Base-by-base conservation (phyloP, 2,888 invertebrate genomes). In the Agapostemon virescens region DNA sequence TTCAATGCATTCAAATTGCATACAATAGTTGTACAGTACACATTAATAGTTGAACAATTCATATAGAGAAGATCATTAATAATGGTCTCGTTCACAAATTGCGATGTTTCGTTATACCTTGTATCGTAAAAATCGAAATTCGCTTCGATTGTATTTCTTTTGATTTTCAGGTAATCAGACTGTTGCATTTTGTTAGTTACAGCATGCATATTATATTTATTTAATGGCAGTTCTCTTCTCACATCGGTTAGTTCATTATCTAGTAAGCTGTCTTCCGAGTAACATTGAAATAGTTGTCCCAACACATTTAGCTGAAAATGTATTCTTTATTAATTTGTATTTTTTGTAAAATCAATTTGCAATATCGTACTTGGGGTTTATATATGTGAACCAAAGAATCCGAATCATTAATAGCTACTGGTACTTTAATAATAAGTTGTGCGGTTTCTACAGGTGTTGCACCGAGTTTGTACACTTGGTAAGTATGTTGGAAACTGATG, bases 391-490 rank as follows among this genome's bases (percentile, higher is more conserved):
- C 40, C 9, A 89, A 49, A 42, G 82, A 76, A 42, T 82, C 77
- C 20, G 67, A 77, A n/a, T 73, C 42, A 3, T 79, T 69, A 13
- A 82, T 64, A 38, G 72, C 71, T 9, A 78, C 81, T 17, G 91
- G 91, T 13, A 90, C 79, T 38, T 83, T 74, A 23, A 91, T 69
- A 6, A 66, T 58, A 15, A 91, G 66, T 38, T 73, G 69, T 0
- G 88, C 87, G 23, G 79, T 68, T 13, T 73, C 74, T 67, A 91
- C 84, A 9, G 89, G 84, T 0, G 90, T 89, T 11, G 74, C 79
- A 2, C 90, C 90, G 38, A 84, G 82, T 72, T 90, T 88, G 11
- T 86, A 72, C 42, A 91, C 84, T 42, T 89, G 88, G 81, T 90
- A 91, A 52, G 77, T 79, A 63, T 91, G 90, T 63, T 89, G 86